phyloP scores from a whole-genome alignment of 2,113 vertebrate species.

The Panthera tigris region DNA sequence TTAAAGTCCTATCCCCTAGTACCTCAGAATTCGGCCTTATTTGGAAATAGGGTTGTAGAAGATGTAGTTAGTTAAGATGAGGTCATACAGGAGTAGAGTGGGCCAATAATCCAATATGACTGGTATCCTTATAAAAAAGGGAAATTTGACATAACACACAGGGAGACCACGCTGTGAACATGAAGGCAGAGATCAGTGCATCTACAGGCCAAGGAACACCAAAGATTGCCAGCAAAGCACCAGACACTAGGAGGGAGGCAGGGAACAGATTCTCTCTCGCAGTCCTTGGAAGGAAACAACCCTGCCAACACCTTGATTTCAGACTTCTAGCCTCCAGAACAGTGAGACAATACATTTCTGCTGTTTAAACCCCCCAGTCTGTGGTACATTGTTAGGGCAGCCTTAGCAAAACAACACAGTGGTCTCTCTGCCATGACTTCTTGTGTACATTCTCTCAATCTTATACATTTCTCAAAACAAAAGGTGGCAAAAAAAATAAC shows the following conservation, averaged over 20 bases:
- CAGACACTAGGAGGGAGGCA: neutral
- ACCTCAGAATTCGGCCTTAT: neutral
- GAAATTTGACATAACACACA: neutral
- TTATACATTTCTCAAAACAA: neutral
- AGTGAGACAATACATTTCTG: neutral
- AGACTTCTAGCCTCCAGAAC: neutral
- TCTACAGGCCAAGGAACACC: neutral
- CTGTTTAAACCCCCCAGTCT: neutral
- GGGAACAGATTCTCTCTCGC: neutral
- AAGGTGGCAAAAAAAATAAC: neutral
- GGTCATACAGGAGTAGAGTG: neutral
- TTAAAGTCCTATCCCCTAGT: neutral
- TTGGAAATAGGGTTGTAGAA: neutral
- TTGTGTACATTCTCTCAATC: neutral
- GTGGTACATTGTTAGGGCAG: neutral
- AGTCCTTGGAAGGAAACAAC: neutral
- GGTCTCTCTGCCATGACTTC: neutral
- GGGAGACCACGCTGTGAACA: neutral
- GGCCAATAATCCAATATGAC: neutral
- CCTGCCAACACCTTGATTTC: neutral
- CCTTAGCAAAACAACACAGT: neutral
- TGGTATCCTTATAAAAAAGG: neutral
- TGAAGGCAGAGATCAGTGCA: neutral
- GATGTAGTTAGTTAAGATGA: neutral
- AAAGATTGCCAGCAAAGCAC: neutral